Base-by-base conservation (phyloP, 2,113 vertebrate species). In the Nothocercus julius region DNA sequence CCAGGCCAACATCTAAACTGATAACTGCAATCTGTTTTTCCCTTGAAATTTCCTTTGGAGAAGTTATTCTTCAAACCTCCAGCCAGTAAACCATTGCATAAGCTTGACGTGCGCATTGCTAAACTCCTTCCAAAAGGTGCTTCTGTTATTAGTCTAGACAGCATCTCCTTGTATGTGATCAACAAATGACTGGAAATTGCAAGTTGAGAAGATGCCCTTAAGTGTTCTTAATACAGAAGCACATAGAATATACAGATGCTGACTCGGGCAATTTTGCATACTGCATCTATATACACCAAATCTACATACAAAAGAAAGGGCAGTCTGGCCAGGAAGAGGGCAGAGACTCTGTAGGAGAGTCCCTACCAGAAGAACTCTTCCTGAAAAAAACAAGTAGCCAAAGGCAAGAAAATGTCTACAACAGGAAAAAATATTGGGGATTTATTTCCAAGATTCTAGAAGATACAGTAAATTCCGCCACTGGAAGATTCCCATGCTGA, bases 1-100 rank as follows among this genome's bases (percentile, higher is more conserved):
- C 61, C 81, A 94, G 94, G 95, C 92, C 34, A 81, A 80, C 32
- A 81, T 94, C 93, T 92, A 97, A 92, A 66, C 34, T 68, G 61
- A 2, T 92, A 93, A 63, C 44, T 81, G 75, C 58, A 95, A 68
- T 94, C 51, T 78, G 86, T 61, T 88, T 92, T 89, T 56, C 44
- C 61, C 68, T 95, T 80, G n/a, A 64, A 87, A 89, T 89, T 93
- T 95, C 74, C 85, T 85, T 86, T 34, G n/a, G 68, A 92, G 83
- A 92, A 90, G 54, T 86, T 89, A 87, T 75, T 87, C 18, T 56
- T 90, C 66, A 92, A 84, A 82, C 28, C 64, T 88, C 87, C 83
- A 87, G 81, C 85, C 91, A 94, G 67, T 56, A 96, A 95, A 82
- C 32, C 27, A 77, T 59, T 91, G 86, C 87, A 76, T 78, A 95